These are phyloP conservation scores for Bos javanicus DNA, from an alignment of 2,113 vertebrate species.

Conservation along the genomic window DNA sequence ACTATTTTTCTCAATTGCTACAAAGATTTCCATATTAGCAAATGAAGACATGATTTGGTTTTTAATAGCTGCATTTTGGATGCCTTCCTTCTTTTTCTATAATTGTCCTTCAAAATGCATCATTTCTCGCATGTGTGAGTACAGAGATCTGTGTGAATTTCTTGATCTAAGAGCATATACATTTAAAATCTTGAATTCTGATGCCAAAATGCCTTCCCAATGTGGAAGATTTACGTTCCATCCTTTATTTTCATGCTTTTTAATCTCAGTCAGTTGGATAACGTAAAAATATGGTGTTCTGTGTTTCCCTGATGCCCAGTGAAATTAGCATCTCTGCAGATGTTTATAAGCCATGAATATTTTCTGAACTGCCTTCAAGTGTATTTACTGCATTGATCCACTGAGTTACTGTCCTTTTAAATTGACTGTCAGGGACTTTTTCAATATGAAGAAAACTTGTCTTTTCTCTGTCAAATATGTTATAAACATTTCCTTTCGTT, in stretches of 20 bases:
- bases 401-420: not conserved
- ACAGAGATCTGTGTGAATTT: not conserved
- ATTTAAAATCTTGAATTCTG: not conserved
- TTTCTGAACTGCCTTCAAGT: not conserved
- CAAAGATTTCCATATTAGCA: not conserved
- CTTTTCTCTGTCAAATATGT: not conserved
- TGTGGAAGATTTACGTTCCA: not conserved
- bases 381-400: not conserved
- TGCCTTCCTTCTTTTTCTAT: not conserved
- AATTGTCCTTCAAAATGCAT: not conserved
- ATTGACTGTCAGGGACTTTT: not conserved
- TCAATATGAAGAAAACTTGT: not conserved
- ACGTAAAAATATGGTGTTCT: not conserved
- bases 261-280: not conserved
- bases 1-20: not conserved
- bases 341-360: not conserved
- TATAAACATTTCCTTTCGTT: not conserved
- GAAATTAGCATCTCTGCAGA: not conserved
- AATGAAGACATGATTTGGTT: not conserved
- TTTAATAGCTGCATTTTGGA: not conserved
- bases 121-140: not conserved
- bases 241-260: not conserved
- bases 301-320: not conserved
- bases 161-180: not conserved
- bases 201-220: not conserved